Base-by-base conservation (phyloP, 2,113 vertebrate genomes). In the Tor tambroides region DNA sequence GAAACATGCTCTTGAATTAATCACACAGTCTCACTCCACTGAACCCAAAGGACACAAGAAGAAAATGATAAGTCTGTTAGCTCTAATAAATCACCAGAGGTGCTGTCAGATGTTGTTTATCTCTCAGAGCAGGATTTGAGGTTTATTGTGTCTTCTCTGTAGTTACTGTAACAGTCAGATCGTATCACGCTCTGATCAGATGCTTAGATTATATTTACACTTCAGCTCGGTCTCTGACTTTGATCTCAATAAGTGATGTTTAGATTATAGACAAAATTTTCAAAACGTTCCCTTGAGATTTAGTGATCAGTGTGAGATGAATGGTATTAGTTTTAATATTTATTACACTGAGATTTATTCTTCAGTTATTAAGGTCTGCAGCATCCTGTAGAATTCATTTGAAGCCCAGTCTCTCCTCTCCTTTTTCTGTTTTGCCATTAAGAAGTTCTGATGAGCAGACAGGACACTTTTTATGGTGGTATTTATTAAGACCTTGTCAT, bases 51-150 rank as follows among this genome's bases (percentile, higher is more conserved):
- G 77, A 56, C 28, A 38, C 49, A 23, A 56, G 49, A 51, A 56
- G 51, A 80, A 23, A 15, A 76, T 46, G 43, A 11, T n/a, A 32
- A 59, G 51, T 59, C 51, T 59, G 28, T 38, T 79, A 6, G 10
- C 49, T 35, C 5, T 79, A 79, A 79, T 79, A 79, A 79, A 59
- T 79, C 77, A 79, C 30, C 28, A 1, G 15, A 59, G 77, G 19
- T n/a, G 51, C 72, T 8, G 17, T 56, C 76, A 78, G 28, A 54
- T 79, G 10, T 32, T 56, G 35, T 74, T 74, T 43, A 74, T 56
- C 49, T 79, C 49, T 28, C 46, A 56, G 17, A 79, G 51, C 30
- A 79, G 51, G 10, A 79, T 56, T 30, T 38, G 19, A 79, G 32
- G 28, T 21, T 11, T 35, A 19, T 35, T 56, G 49, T 54, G 51